Percentiles rank a stretch among this genome's conserved stretches.
Conservation (phyloP, 2,888 invertebrate genomes). For the Pharmacophagus antenor region DNA sequence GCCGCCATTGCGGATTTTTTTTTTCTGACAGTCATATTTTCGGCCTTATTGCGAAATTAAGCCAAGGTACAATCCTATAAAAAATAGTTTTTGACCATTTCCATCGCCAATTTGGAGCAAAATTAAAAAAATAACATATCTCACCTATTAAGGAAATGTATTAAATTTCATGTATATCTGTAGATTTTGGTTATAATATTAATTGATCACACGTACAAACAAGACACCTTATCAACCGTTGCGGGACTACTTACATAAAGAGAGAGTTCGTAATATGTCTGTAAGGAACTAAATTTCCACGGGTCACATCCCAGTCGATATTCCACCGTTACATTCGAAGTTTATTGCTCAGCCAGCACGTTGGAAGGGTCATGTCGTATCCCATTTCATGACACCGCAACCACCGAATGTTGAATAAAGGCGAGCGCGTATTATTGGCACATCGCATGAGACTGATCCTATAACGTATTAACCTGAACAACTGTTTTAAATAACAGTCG, state of each 20-base stretch:
- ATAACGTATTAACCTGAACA: background rate
- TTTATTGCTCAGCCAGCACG: conserved; percentile 29
- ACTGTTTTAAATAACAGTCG: too few species aligned
- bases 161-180: too few species aligned
- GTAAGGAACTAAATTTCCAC: conserved; percentile 22
- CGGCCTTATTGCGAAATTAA: too few species aligned
- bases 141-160: too few species aligned
- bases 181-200: too few species aligned
- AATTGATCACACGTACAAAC: background rate
- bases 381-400: conserved; percentile 31
- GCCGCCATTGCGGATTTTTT: too few species aligned
- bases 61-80: too few species aligned
- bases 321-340: conserved; percentile 29
- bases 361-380: conserved; percentile 28
- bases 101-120: too few species aligned
- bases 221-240: background rate
- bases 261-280: conserved; percentile 18
- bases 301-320: conserved; percentile 30
- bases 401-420: conserved; percentile 27
- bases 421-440: conserved; percentile 19
- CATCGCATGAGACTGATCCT: conserved; percentile 7
- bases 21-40: too few species aligned
- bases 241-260: background rate
- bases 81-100: too few species aligned
- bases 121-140: too few species aligned